phyloP scores from a whole-genome alignment of 2,888 invertebrate genomes.

The Tachina grossa region DNA sequence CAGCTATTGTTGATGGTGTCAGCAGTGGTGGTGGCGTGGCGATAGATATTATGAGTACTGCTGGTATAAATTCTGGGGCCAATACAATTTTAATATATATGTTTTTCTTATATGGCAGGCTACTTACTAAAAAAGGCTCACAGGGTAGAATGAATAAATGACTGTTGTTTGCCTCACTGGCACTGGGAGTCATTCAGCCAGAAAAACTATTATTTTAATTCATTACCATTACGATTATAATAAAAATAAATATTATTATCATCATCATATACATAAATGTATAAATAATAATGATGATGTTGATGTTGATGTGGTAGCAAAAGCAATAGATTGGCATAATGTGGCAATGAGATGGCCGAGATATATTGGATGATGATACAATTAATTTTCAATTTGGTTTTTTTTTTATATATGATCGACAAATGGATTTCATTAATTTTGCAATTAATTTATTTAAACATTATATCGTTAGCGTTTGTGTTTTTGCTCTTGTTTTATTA shows the following conservation, averaged over 20 bases:
- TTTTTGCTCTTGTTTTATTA: background rate
- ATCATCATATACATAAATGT: slow-evolving; percentile 13
- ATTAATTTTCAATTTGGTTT: slow-evolving; percentile 63
- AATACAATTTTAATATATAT: slow-evolving; percentile 30
- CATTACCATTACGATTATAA: slow-evolving; percentile 68
- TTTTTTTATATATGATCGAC: slow-evolving; percentile 8
- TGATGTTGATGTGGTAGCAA: slow-evolving; percentile 44
- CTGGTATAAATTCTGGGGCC: slow-evolving; percentile 38
- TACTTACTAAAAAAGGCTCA: slow-evolving; percentile 1
- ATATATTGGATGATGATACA: slow-evolving; percentile 47
- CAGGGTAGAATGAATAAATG: slow-evolving; percentile 1
- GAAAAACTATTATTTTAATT: slow-evolving; percentile 68
- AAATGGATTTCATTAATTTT: slow-evolving; percentile 54
- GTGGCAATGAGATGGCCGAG: slow-evolving; percentile 29
- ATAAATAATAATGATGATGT: slow-evolving; percentile 36
- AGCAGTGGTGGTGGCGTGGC: slow-evolving; percentile 17
- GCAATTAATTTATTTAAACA: slow-evolving; percentile 48
- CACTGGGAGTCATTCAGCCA: slow-evolving; percentile 26
- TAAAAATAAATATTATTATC: slow-evolving; percentile 56
- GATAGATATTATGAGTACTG: background rate
- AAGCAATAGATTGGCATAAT: slow-evolving; percentile 46
- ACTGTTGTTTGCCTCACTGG: background rate
- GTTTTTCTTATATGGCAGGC: too few relatives aligned
- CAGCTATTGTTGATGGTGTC: slow-evolving; percentile 1
- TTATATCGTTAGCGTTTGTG: slow-evolving; percentile 12